These are phyloP conservation scores for Aethes cnicana DNA, from an alignment of 2,888 invertebrate genomes.

Conservation along the genomic window DNA sequence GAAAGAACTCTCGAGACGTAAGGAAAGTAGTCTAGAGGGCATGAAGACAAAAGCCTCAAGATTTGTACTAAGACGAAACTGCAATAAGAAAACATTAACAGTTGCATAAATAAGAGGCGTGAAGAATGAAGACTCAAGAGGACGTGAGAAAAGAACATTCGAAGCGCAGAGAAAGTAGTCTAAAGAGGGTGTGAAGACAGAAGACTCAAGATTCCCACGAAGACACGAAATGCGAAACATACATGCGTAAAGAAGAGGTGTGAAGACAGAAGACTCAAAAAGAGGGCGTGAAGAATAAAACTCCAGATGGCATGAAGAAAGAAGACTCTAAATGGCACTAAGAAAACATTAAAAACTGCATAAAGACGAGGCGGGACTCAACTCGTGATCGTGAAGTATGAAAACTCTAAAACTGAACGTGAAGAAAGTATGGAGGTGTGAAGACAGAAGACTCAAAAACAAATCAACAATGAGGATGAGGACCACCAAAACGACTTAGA, in stretches of 20 bases:
- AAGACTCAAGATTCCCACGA: background rate
- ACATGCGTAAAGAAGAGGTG: background rate
- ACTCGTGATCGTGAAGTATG: background rate
- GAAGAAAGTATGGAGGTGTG: too few relatives aligned
- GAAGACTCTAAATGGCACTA: conserved; percentile 1
- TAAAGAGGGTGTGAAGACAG: background rate
- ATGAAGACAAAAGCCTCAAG: background rate
- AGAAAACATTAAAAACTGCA: background rate
- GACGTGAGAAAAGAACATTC: background rate
- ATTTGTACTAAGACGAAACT: background rate
- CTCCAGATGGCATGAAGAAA: background rate
- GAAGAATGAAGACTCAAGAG: background rate
- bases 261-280: conserved; percentile 2
- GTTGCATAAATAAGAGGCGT: too few relatives aligned
- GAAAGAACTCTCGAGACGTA: background rate
- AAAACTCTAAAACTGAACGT: background rate
- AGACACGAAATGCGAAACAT: background rate
- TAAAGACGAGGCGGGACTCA: background rate
- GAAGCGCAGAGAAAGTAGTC: background rate
- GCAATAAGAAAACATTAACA: too few relatives aligned
- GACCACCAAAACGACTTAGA: background rate
- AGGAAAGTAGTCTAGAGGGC: background rate
- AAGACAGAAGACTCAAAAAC: background rate
- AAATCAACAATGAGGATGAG: background rate
- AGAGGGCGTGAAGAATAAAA: background rate